Evolutionary conservation across 2,113 vertebrate species (phyloP).

Genomic region (Mungos mungo): DNA sequence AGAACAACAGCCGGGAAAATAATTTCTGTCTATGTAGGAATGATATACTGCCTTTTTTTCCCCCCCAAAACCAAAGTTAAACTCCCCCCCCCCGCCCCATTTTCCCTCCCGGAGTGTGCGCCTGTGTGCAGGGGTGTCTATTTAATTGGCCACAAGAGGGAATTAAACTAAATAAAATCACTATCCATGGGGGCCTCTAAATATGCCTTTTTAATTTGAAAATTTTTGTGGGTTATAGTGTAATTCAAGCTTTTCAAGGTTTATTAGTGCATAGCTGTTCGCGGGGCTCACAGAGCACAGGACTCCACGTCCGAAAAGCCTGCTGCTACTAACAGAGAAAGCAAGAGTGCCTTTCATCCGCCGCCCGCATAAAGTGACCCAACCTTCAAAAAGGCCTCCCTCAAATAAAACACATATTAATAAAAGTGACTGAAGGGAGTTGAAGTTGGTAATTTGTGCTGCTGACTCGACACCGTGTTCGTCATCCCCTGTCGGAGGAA

Average conservation of each 20-base stretch:
- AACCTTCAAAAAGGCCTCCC: slow-evolving; percentile 40
- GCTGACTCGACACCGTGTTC: slow-evolving; percentile 38
- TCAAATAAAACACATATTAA: slow-evolving; percentile 67
- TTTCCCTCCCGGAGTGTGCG: slow-evolving; percentile 46
- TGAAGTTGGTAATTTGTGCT: slow-evolving; percentile 23
- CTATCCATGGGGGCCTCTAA: slow-evolving; percentile 85
- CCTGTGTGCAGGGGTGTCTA: slow-evolving; percentile 84
- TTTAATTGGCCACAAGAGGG: slow-evolving; percentile 88
- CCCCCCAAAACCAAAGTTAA: slow-evolving; percentile 65
- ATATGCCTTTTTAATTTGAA: slow-evolving; percentile 91
- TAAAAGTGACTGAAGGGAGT: slow-evolving; percentile 61
- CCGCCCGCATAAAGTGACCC: background rate
- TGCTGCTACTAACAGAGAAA: slow-evolving; percentile 32
- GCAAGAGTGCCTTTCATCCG: slow-evolving; percentile 59
- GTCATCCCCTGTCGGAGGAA: background rate
- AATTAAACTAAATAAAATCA: slow-evolving; percentile 90
- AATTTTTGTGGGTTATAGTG: slow-evolving; percentile 88
- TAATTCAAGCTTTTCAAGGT: slow-evolving; percentile 89
- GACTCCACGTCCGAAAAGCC: slow-evolving; percentile 54
- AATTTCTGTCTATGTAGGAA: slow-evolving; percentile 80
- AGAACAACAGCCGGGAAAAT: slow-evolving; percentile 83
- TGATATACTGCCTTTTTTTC: slow-evolving; percentile 73
- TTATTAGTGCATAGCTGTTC: slow-evolving; percentile 84
- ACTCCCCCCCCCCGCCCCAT: background rate
- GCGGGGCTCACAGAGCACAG: slow-evolving; percentile 74